Evolutionary conservation across 2,888 invertebrate genomes (phyloP), one percentile per base, ranked within the genome.

Genomic region (Lasiommata megera): DNA sequence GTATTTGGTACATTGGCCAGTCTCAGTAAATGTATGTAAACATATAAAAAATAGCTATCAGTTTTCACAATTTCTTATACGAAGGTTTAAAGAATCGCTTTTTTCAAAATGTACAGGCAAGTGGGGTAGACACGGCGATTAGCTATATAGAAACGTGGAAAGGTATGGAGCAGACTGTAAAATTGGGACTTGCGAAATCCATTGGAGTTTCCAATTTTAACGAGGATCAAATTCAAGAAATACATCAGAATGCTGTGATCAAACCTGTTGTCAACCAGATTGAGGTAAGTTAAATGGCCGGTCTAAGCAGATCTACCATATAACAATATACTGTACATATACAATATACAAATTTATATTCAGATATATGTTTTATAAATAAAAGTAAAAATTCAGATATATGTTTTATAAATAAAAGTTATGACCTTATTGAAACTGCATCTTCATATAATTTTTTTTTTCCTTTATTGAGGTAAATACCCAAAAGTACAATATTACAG

Each of bases 151-250:
- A 95, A 71, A 94, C 95, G 0, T 95, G 95, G 94, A 87, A 90
- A 73, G 96, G 92, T 11, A 93, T 97, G 94, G 96, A 97, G 77
- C 92, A 94, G 66, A 92, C 93, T 43, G 89, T 94, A 0, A 84
- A 91, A 17, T 76, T 89, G 18, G 95, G 95, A 0, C 81, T 96
- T 0, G 83, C 93, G 0, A 93, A 92, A 68, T 92, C 93, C 51
- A 95, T 97, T 58, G 97, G 97, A 0, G 82, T 97, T 0, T 96
- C 96, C 23, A 97, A 97, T 81, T 97, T 96, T 74, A 96, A 94
- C 72, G 92, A 92, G 46, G 82, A 93, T 58, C 97, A 97, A 73
- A 82, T 96, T 3, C 87, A 92, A 38, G 85, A 94, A 12, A 64
- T 97, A 36, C 62, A 95, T 8, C 79, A 92, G 11, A 67, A 61